Conservation (phyloP, 2,888 invertebrate genomes). For the Plebejus anna region DNA sequence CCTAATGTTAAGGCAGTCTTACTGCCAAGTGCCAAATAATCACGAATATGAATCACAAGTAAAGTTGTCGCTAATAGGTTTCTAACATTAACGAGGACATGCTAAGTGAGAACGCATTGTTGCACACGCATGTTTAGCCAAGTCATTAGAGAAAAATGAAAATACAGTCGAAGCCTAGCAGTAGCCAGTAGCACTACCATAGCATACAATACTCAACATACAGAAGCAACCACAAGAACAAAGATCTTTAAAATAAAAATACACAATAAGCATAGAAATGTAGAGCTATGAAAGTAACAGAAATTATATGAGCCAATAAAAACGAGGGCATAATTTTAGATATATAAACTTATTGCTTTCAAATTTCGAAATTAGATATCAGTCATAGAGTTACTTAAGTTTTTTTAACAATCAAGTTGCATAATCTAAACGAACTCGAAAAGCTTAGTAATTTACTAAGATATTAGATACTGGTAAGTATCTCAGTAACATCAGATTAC, state of each 20-base stretch:
- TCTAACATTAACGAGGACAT: conserved; percentile 48
- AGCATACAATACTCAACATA: neutral
- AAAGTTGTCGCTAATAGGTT: conserved; percentile 33
- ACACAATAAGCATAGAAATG: too few species aligned
- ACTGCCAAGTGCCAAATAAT: conserved; percentile 19
- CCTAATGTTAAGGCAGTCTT: too few species aligned
- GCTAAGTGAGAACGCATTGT: conserved; percentile 51
- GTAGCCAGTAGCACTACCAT: neutral
- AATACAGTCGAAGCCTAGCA: neutral
- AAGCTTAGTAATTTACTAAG: neutral
- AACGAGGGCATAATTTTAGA: neutral
- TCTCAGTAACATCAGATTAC: neutral
- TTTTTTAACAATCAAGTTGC: neutral
- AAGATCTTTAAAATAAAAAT: neutral
- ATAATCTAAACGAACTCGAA: neutral
- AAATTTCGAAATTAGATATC: neutral
- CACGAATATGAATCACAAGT: conserved; percentile 29
- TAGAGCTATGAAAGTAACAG: too few species aligned
- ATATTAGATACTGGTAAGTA: neutral
- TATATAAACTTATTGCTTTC: neutral
- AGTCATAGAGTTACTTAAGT: neutral
- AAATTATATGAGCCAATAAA: neutral
- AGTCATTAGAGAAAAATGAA: conserved; percentile 10
- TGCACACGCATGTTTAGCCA: conserved; percentile 28
- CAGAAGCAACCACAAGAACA: neutral